phyloP scores from a whole-genome alignment of 2,113 vertebrate genomes.

The Phyllostomus discolor region DNA sequence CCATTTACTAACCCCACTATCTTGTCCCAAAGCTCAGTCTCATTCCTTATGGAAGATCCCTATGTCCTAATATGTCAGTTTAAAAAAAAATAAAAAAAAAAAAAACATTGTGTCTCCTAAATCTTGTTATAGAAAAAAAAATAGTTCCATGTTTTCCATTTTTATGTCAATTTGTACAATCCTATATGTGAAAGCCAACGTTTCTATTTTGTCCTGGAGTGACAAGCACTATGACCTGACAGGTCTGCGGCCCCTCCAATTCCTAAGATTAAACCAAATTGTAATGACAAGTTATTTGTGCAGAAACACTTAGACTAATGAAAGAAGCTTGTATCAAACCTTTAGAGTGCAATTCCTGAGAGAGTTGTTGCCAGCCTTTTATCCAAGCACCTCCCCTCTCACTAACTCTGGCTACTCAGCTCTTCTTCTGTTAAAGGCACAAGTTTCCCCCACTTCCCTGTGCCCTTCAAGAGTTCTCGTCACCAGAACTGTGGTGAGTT shows the following conservation, averaged over 20 bases:
- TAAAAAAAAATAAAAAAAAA: not conserved
- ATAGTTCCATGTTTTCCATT: not conserved
- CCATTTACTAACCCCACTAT: not conserved
- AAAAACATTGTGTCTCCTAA: not conserved
- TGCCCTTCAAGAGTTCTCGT: conserved; percentile 49
- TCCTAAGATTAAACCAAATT: conserved; percentile 68
- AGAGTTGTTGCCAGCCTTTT: conserved; percentile 43
- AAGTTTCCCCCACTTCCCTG: not conserved
- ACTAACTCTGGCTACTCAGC: conserved; percentile 36
- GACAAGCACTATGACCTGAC: conserved; percentile 42
- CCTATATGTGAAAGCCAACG: not conserved
- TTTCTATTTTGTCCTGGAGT: conserved; percentile 37
- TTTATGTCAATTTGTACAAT: conserved; percentile 41
- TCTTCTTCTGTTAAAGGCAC: conserved; percentile 15
- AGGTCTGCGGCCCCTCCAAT: conserved; percentile 55
- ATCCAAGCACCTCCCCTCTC: not conserved
- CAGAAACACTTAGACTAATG: conserved; percentile 74
- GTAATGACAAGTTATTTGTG: conserved; percentile 68
- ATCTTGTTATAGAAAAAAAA: not conserved
- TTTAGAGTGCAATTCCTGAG: conserved; percentile 62
- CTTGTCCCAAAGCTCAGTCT: not conserved
- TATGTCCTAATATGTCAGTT: not conserved
- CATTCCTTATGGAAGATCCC: not conserved
- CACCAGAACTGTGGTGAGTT: not conserved
- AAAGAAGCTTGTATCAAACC: conserved; percentile 69